Base-by-base conservation (phyloP, 2,888 invertebrate genomes). In the Pristionchus japonicus region DNA sequence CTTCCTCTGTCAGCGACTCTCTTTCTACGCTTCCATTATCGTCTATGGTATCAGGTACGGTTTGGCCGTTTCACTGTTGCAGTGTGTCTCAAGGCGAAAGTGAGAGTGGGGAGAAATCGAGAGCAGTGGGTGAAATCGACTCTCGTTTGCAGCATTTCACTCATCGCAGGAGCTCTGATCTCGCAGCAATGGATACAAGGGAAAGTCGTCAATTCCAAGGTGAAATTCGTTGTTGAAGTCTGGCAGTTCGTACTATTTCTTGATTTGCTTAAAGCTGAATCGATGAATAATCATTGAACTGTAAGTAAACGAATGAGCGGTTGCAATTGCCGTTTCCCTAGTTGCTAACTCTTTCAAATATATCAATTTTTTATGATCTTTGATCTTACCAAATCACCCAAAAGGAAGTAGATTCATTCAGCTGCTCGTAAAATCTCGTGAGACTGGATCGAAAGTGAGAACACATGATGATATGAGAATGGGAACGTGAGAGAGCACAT, bases 131-230 rank as follows among this genome's bases (percentile, higher is more conserved):
- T 52, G 82, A 83, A 83, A 80, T n/a, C 9, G 15, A 11, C 27
- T 49, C 47, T 47, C 49, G 80, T 64, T 85, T 85, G 85, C 85
- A 86, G 86, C 70, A 49, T 86, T 37, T 67, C 86, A 31, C 86
- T 86, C 27, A 86, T 86, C 70, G 67, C 47, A 4, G 70, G 43
- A 13, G 43, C 86, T 9, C 49, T 86, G n/a, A 49, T 86, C 47
- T 70, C 31, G 40, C 70, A 67, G 49, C 86, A 86, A 34, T 86
- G 86, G 86, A 86, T 86, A 27, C 57, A 70, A 47, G 86, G 57
- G n/a, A 67, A 57, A 86, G 86, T 86, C 34, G 49, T 86, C 86
- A 86, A 86, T 34, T 67, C 86, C 31, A 86, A 86, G 86, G 86
- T 86, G 31, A 40, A 47, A 34, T 43, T 23, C 17, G 13, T n/a